Evolutionary conservation across 2,888 invertebrate genomes (phyloP).

Genomic region (Pseudolycoriella hygida): DNA sequence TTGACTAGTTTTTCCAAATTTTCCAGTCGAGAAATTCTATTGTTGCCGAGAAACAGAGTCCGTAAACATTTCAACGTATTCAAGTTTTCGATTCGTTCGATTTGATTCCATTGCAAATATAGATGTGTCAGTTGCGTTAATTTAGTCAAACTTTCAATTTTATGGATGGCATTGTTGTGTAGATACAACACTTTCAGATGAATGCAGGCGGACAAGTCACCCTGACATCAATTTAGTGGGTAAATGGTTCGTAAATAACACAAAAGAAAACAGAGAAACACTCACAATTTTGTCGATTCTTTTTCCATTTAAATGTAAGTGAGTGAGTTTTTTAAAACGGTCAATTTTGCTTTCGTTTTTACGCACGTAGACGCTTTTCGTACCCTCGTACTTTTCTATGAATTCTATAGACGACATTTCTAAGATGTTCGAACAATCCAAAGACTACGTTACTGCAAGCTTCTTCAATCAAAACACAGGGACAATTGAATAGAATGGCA

Average conservation of each 20-base stretch:
- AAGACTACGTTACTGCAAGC: no score
- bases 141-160: slow-evolving; percentile 50
- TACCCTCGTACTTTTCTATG: no score
- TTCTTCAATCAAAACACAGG: no score
- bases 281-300: slow-evolving; percentile 38
- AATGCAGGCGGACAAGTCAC: slow-evolving; percentile 22
- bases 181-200: slow-evolving; percentile 49
- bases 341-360: slow-evolving; percentile 4
- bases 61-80: slow-evolving; percentile 42
- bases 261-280: slow-evolving; percentile 10
- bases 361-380: background rate
- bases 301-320: slow-evolving; percentile 41
- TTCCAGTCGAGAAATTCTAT: slow-evolving; percentile 49
- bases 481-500: no score
- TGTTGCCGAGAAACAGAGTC: slow-evolving; percentile 59
- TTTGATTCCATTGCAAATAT: slow-evolving; percentile 61
- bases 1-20: slow-evolving; percentile 40
- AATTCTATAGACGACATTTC: no score
- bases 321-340: slow-evolving; percentile 20
- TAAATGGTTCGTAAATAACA: background rate
- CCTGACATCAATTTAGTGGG: slow-evolving; percentile 14
- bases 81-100: slow-evolving; percentile 49
- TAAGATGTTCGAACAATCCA: no score
- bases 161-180: slow-evolving; percentile 62
- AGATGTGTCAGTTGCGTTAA: slow-evolving; percentile 47